Evolutionary conservation across 2,888 invertebrate genomes (phyloP), one percentile per base, ranked within the genome.

Genomic region (Gastracanthus pulcherrimus): DNA sequence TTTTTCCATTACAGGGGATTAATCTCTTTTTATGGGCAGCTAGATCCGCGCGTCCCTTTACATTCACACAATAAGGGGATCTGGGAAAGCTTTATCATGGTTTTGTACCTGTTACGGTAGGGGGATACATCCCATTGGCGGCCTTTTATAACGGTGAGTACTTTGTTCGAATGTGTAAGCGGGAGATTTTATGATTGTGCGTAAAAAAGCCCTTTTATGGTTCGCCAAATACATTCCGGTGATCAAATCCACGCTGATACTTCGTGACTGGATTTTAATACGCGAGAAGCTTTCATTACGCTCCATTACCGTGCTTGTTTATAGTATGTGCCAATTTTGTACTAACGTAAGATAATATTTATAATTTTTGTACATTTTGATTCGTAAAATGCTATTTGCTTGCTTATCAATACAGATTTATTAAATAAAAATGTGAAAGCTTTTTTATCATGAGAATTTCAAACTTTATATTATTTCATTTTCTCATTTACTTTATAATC

Each of bases 1-100:
- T 67, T 76, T 75, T 67, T 76, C 67, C 76, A 76, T 76, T 76
- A 76, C 76, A 55, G 16, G 1, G 41, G 58, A 76, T 76, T 76
- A 67, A 76, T 76, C 76, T 38, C 76, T 67, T 67, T 76, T 74
- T 48, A 74, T 34, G 34, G 31, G 2, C 62, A 31, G 7, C 31
- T 11, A 2, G 23, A 13, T 23, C 13, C 23, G 36, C 16, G 23
- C 11, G 51, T 11, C 23, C 36, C 45, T 48, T 45, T 48, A 48
- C 31, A n/a, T 34, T 48, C 48, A 29, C 31, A 31, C 16, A 60
- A 41, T 7, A 13, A 45, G 26, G 60, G 58, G 23, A 29, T 34
- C 55, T 23, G 58, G 45, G 45, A 41, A 58, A 55, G 34, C 60
- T 74, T 48, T 36, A 60, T 74, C 19, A 45, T 1, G 41, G n/a